Evolutionary conservation across 2,888 invertebrate genomes (phyloP), one percentile per base, ranked within the genome.

Genomic region (Parthenolecanium corni): DNA sequence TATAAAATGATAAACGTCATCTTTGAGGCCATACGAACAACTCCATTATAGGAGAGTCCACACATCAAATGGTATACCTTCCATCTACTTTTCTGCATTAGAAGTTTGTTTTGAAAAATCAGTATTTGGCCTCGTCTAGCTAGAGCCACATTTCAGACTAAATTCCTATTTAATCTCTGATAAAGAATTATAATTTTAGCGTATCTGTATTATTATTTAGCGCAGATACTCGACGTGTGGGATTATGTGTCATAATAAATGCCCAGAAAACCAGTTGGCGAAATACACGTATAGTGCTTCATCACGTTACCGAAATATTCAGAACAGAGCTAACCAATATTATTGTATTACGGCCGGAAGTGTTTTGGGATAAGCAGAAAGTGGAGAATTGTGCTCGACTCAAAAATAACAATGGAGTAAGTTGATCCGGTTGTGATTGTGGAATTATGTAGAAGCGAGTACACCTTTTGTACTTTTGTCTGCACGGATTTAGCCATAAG

Each of bases 341-440:
- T 61, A 77, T 85, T 69, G 83, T 87, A 64, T 75, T 89, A 66
- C 78, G 84, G 69, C 82, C 85, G 23, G 86, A 86, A 70, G 83
- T 83, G 52, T 84, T 85, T 74, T 82, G 85, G 80, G 85, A 86
- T 70, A 85, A 85, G 71, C 82, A 84, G 70, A 72, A 78, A 25
- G 82, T 86, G 51, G 84, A 84, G 71, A 81, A 81, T 68, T 85
- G 84, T 72, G 79, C 83, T 56, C 80, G 79, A 68, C 75, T 79
- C 2, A 77, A 79, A 16, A 25, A 49, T 36, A 31, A 49, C 38
- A 25, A 58, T 46, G 58, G 58, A 36, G 58, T 58, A 21, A 20
- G 58, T 51, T 20, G 12, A 12, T 47, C 5, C 21, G 47, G 44
- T 44, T n/a, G 18, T 44, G 14, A 16, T 44, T 18, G n/a, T 16